Percentiles rank a stretch among this genome's conserved stretches.
phyloP scores from a whole-genome alignment of 2,888 invertebrate genomes.

The Vesta saturnalis region DNA sequence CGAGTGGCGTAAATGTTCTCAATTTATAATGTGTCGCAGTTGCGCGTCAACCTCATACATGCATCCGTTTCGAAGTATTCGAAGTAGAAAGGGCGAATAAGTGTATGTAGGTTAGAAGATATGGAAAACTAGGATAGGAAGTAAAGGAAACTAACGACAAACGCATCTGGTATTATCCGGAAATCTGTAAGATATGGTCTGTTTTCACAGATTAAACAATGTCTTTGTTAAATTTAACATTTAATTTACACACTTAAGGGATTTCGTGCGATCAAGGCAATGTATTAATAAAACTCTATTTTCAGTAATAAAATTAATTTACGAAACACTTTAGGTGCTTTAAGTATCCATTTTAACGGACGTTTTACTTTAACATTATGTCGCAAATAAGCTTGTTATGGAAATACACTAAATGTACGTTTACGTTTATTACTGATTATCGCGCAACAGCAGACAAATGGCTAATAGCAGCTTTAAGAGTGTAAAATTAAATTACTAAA shows the following conservation, averaged over 20 bases:
- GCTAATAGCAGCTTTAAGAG: no score
- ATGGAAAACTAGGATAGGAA: neutral
- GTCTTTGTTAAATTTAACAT: neutral
- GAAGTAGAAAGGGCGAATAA: no score
- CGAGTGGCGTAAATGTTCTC: neutral
- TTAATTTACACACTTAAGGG: neutral
- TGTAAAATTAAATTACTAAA: no score
- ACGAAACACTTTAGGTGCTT: no score
- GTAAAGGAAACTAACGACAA: neutral
- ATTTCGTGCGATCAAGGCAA: neutral
- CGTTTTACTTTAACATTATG: no score
- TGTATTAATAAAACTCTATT: neutral
- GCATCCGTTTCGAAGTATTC: neutral
- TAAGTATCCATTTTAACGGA: no score
- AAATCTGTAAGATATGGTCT: neutral
- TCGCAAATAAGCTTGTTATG: no score
- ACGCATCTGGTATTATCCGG: neutral
- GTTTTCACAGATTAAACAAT: neutral
- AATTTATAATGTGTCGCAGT: neutral
- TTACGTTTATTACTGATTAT: no score
- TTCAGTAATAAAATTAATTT: no score
- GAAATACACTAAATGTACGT: no score
- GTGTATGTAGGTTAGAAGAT: no score
- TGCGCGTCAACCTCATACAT: neutral
- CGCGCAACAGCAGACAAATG: no score